These are phyloP conservation scores for Motacilla tschutschensis DNA, from an alignment of 2,113 vertebrate genomes.

Conservation along the genomic window DNA sequence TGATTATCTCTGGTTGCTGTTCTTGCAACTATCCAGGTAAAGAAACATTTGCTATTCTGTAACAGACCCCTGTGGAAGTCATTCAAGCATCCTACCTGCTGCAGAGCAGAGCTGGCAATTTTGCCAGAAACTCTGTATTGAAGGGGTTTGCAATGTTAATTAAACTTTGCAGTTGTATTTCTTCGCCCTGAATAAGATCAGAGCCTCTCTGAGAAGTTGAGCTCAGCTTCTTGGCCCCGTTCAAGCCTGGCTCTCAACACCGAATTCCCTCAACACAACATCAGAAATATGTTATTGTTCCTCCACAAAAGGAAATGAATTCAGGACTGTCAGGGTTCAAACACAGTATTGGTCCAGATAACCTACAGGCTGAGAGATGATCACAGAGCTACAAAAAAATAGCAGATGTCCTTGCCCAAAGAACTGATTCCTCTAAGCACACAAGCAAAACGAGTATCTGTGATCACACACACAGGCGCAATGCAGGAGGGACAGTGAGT, in stretches of 20 bases:
- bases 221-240: background rate
- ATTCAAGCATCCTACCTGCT: background rate
- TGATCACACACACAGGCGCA: background rate
- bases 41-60: background rate
- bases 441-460: background rate
- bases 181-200: background rate
- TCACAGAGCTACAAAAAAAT: background rate
- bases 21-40: background rate
- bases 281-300: background rate
- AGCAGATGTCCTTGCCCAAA: background rate
- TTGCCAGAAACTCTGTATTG: conserved; percentile 13
- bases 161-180: conserved; percentile 15
- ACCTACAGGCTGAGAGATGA: background rate
- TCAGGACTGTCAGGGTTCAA: background rate
- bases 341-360: background rate
- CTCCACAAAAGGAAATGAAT: background rate
- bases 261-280: background rate
- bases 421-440: background rate
- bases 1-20: background rate
- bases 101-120: background rate
- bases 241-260: background rate
- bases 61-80: background rate
- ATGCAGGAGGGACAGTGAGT: background rate
- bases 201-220: background rate
- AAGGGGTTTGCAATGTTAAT: conserved; percentile 8